These are phyloP conservation scores for Apotomis turbidana DNA, from an alignment of 2,888 invertebrate genomes.

Conservation along the genomic window DNA sequence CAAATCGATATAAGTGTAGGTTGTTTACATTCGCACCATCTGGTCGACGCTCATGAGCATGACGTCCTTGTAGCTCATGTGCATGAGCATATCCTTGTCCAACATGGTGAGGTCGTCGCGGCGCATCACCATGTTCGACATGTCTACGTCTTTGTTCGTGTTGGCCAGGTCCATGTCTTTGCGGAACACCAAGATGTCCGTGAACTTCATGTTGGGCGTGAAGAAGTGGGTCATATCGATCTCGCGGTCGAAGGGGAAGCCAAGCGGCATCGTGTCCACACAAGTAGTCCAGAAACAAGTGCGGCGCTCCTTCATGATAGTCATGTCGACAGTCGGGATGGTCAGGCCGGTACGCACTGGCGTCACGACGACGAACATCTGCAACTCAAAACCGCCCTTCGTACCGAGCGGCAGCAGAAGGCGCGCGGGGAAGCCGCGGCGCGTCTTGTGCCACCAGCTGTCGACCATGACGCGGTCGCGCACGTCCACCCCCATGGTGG, in stretches of 20 bases:
- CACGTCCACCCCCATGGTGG: slow-evolving; percentile 62
- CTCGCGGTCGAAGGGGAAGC: slow-evolving; percentile 90
- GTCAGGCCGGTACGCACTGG: slow-evolving; percentile 80
- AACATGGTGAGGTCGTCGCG: slow-evolving; percentile 73
- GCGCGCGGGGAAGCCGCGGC: slow-evolving; percentile 86
- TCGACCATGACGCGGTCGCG: slow-evolving; percentile 80
- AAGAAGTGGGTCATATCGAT: slow-evolving; percentile 84
- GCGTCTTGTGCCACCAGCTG: slow-evolving; percentile 81
- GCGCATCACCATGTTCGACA: slow-evolving; percentile 72
- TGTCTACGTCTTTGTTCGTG: slow-evolving; percentile 54
- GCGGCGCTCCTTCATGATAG: slow-evolving; percentile 77
- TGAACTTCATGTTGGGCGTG: slow-evolving; percentile 87
- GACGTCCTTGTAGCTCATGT: slow-evolving; percentile 70
- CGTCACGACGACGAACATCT: slow-evolving; percentile 85
- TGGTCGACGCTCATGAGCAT: slow-evolving; percentile 71
- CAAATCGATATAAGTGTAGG: neutral
- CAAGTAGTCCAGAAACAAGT: slow-evolving; percentile 81
- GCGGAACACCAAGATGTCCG: slow-evolving; percentile 86
- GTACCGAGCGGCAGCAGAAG: slow-evolving; percentile 88
- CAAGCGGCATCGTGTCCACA: slow-evolving; percentile 86
- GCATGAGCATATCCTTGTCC: slow-evolving; percentile 70
- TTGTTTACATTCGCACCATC: slow-evolving; percentile 66
- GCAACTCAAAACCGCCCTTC: slow-evolving; percentile 85
- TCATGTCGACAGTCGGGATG: slow-evolving; percentile 73
- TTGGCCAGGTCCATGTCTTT: slow-evolving; percentile 70